A percentile compares a stretch with the other conserved stretches of the same genome.
Evolutionary conservation across 2,888 invertebrate genomes (phyloP).

Genomic region (Bombylius discolor): DNA sequence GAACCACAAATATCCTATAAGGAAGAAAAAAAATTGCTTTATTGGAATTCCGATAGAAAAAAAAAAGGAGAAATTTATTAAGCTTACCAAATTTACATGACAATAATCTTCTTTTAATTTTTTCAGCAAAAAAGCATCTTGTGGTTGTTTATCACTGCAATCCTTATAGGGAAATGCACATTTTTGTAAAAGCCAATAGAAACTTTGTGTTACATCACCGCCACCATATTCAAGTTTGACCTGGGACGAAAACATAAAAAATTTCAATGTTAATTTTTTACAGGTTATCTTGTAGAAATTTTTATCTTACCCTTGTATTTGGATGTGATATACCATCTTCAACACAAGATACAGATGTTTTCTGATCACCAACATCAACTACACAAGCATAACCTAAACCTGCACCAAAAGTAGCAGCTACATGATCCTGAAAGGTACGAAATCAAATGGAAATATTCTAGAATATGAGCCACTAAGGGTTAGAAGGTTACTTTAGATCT

Average conservation of each 20-base stretch:
- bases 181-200: constrained; percentile 78
- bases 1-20: constrained; percentile 69
- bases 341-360: constrained; percentile 89
- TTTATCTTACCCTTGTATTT: constrained; percentile 52
- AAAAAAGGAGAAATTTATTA: background rate
- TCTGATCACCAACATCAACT: constrained; percentile 90
- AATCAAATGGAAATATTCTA: background rate
- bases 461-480: background rate
- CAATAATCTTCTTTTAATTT: constrained; percentile 82
- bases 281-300: background rate
- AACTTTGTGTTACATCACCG: constrained; percentile 79
- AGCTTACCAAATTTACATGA: constrained; percentile 64
- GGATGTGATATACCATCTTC: constrained; percentile 92
- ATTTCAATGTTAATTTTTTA: too few relatives aligned
- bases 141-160: constrained; percentile 57
- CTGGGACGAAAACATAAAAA: background rate
- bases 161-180: constrained; percentile 81
- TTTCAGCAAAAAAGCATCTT: constrained; percentile 67
- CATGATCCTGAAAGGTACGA: constrained; percentile 50
- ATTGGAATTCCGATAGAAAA: background rate
- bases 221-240: constrained; percentile 76
- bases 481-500: background rate
- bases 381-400: constrained; percentile 82
- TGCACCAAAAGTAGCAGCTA: constrained; percentile 73
- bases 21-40: background rate